Conservation (phyloP, 2,113 vertebrate species). For the Sarotherodon lohbergeri region DNA sequence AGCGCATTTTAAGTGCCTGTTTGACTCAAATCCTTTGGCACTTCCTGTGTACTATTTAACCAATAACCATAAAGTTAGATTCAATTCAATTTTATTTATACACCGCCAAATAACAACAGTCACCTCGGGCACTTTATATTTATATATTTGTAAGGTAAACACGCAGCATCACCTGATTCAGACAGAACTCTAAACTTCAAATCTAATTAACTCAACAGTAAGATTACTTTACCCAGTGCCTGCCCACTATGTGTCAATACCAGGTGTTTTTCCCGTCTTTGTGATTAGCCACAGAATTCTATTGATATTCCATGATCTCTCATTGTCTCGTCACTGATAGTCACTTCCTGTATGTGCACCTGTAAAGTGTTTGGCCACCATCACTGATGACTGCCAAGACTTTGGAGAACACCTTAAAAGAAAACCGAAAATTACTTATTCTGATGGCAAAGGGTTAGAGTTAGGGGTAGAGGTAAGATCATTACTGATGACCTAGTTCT, state of each 20-base stretch:
- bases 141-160: neutral
- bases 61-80: neutral
- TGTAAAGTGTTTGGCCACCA: neutral
- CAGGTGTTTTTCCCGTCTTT: accelerated
- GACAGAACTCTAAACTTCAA: neutral
- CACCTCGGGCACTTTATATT: neutral
- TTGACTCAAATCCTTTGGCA: neutral
- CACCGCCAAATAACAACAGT: accelerated
- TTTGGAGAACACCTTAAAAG: neutral
- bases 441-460: neutral
- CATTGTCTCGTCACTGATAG: neutral
- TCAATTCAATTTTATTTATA: neutral
- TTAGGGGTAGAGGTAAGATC: neutral
- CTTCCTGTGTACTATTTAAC: neutral
- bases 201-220: neutral
- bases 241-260: neutral
- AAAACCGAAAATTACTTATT: neutral
- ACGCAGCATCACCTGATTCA: neutral
- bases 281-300: neutral
- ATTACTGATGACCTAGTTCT: accelerated
- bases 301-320: accelerated
- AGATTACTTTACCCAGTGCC: neutral
- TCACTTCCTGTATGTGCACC: neutral
- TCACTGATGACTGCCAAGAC: neutral
- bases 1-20: neutral